A percentile compares a stretch with the other conserved stretches of the same genome.
Evolutionary conservation across 2,113 vertebrate species (phyloP).

Genomic region (Etheostoma cragini): DNA sequence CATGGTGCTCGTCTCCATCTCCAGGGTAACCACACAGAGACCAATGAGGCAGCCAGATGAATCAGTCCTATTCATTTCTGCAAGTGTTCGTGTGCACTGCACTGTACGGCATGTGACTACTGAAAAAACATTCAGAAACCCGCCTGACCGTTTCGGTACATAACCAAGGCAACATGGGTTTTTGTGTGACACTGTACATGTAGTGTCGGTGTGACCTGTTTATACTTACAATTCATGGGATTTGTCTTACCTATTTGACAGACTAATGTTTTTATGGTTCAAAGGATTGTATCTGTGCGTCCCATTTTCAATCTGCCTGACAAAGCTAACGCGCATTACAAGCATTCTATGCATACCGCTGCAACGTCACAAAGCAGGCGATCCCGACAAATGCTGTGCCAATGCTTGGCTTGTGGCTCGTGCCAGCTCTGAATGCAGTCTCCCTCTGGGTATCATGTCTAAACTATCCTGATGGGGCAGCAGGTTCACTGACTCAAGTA

Average conservation of each 20-base stretch:
- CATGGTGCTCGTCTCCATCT: slow-evolving; percentile 63
- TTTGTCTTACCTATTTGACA: not conserved
- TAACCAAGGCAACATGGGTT: slow-evolving; percentile 23
- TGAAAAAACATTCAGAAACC: slow-evolving; percentile 49
- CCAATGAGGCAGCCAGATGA: slow-evolving; percentile 59
- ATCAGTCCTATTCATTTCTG: slow-evolving; percentile 67
- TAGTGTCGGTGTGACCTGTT: not conserved
- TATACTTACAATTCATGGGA: not conserved
- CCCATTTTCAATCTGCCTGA: slow-evolving; percentile 50
- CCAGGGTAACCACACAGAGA: slow-evolving; percentile 71
- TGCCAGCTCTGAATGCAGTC: slow-evolving; percentile 15
- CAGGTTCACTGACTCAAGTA: not conserved
- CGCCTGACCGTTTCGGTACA: not conserved
- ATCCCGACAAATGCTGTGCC: slow-evolving; percentile 38
- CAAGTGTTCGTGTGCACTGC: slow-evolving; percentile 45
- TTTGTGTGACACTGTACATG: slow-evolving; percentile 2
- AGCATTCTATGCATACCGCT: slow-evolving; percentile 67
- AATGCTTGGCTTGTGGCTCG: slow-evolving; percentile 23
- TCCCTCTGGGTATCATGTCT: slow-evolving; percentile 6
- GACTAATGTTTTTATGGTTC: slow-evolving; percentile 10
- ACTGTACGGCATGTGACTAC: slow-evolving; percentile 56
- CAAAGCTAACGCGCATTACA: slow-evolving; percentile 64
- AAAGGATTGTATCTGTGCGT: slow-evolving; percentile 16
- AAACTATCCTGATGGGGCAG: slow-evolving; percentile 18
- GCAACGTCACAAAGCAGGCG: slow-evolving; percentile 66